Base-by-base conservation (phyloP, 1,140 invertebrate species). In the Sesamia nonagrioides region DNA sequence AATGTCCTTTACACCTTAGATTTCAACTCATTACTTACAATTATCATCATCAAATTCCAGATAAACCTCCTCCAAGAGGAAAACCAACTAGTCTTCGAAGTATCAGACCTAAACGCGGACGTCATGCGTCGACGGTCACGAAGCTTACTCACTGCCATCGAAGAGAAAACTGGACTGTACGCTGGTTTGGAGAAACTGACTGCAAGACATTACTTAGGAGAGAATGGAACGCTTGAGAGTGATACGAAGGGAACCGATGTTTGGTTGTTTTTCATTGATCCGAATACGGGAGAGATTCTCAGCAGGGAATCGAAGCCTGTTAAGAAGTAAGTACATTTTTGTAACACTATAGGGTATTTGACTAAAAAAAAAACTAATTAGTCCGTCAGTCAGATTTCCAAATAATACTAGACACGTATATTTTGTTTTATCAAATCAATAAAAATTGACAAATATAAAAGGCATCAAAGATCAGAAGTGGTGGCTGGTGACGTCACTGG, bases 211-310 rank as follows among this genome's bases (percentile, higher is more conserved):
- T 96, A 95, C 76, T 91, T 97, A 17, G 96, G 96, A 33, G 96
- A 96, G 76, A 98, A 98, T 89, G 96, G 97, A 6, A 97, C 97
- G 0, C 89, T 98, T 6, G 96, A 97, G 82, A 96, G 95, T 17
- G 97, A 98, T 89, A 94, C 96, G 0, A 95, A 96, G n/a, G 97
- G 97, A 7, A 98, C 98, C 0, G 98, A 98, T 86, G 96, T 98
- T 3, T 98, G 97, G 97, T 97, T 98, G 89, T 98, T 98, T 83
- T 95, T 97, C 0, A 95, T 98, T 18, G 97, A 98, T 95, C 98
- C 98, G 0, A 95, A 95, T 40, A 97, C 96, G 0, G 97, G 98
- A 73, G 95, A 94, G 50, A 97, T 98, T 81, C 87, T 98, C 15
- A 93, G 96, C 6, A 96, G 97, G 40, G 98, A 98, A 85, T 96